Evolutionary conservation across 2,888 invertebrate species (phyloP).

Genomic region (Trissolcus japonicus): DNA sequence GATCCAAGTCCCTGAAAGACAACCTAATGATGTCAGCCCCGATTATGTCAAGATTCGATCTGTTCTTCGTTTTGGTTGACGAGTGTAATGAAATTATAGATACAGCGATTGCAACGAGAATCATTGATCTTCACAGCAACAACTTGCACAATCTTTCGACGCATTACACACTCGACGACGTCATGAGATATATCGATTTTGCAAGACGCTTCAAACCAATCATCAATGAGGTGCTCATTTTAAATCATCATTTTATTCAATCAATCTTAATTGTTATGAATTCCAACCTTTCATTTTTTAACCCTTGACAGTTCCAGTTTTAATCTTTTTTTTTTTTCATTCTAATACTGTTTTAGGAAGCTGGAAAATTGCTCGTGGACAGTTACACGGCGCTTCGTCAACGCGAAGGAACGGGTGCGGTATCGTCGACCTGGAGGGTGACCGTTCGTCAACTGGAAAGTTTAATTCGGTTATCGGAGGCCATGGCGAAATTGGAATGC

Average conservation of each 20-base stretch:
- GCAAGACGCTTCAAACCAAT: conserved; percentile 96
- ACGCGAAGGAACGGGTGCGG: conserved; percentile 83
- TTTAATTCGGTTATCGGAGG: conserved; percentile 97
- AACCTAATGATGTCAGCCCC: conserved; percentile 96
- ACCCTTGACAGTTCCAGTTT: no score
- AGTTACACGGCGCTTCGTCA: conserved; percentile 92
- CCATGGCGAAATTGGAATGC: conserved; percentile 97
- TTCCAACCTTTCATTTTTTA: no score
- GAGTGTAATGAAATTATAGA: conserved; percentile 97
- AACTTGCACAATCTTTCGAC: conserved; percentile 87
- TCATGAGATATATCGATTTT: conserved; percentile 96
- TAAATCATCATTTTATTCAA: background rate
- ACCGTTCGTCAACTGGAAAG: conserved; percentile 97
- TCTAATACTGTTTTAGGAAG: conserved; percentile 81
- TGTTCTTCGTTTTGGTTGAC: conserved; percentile 98
- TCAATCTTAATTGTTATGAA: no score
- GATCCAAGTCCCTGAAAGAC: conserved; percentile 94
- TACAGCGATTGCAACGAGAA: conserved; percentile 97
- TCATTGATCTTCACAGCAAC: conserved; percentile 94
- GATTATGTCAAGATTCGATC: conserved; percentile 99
- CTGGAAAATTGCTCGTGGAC: conserved; percentile 89
- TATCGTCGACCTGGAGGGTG: conserved; percentile 93
- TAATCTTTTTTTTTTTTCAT: background rate
- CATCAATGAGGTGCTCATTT: conserved; percentile 81
- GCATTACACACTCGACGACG: conserved; percentile 91